Percentiles rank a stretch among this genome's conserved stretches.
phyloP scores from a whole-genome alignment of 2,113 vertebrate genomes.

The Aviceda subcristata region DNA sequence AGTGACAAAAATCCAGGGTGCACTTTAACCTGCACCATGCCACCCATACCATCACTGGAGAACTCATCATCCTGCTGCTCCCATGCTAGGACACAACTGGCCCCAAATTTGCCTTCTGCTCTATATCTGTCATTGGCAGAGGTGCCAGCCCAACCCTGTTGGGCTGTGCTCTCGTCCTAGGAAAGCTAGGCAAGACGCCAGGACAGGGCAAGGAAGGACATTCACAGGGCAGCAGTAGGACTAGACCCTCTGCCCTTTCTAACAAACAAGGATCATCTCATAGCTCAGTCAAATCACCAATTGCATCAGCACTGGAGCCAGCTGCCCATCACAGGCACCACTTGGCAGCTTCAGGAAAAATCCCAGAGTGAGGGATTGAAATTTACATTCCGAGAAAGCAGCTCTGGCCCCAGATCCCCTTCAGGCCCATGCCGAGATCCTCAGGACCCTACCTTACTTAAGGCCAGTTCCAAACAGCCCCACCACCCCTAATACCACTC shows the following conservation, averaged over 20 bases:
- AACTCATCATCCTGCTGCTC: not conserved
- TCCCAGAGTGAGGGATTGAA: not conserved
- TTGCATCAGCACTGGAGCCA: not conserved
- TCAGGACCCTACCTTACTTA: not conserved
- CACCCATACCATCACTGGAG: not conserved
- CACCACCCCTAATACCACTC: not conserved
- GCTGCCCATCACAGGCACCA: not conserved
- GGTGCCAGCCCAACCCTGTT: not conserved
- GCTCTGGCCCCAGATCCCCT: not conserved
- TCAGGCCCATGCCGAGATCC: not conserved
- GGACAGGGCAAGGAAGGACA: not conserved
- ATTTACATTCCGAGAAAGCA: not conserved
- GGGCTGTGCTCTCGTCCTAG: not conserved
- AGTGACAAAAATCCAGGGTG: not conserved
- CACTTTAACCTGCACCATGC: not conserved
- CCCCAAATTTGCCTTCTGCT: not conserved
- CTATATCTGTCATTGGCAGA: not conserved
- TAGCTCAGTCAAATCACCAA: not conserved
- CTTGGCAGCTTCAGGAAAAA: conserved; percentile 20
- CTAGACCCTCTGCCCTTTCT: not conserved
- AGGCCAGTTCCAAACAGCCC: not conserved
- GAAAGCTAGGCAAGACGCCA: not conserved
- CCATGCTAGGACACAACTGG: not conserved
- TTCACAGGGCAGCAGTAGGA: not conserved
- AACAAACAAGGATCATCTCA: not conserved